These are phyloP conservation scores for Syrrhaptes paradoxus DNA, from an alignment of 2,113 vertebrate genomes.

Conservation along the genomic window DNA sequence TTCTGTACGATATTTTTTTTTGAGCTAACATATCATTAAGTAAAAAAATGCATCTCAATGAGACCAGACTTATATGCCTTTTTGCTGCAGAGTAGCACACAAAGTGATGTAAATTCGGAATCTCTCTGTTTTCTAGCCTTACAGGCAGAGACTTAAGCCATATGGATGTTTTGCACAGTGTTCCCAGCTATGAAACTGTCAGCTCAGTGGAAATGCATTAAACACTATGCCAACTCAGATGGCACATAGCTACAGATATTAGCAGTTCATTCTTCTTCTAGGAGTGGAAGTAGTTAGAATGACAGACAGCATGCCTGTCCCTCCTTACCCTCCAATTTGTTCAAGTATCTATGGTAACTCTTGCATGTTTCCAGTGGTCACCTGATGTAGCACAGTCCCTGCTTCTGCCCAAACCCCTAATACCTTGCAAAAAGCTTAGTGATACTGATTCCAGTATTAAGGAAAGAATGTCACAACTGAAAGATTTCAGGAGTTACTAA, in stretches of 20 bases:
- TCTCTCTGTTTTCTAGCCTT: accelerated
- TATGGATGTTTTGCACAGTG: background rate
- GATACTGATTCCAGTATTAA: background rate
- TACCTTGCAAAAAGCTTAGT: background rate
- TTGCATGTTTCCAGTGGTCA: background rate
- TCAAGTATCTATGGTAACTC: background rate
- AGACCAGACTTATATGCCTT: background rate
- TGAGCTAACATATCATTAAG: background rate
- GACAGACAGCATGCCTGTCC: background rate
- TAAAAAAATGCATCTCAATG: background rate
- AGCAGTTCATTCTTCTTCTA: background rate
- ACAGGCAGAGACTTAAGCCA: background rate
- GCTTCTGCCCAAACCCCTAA: background rate
- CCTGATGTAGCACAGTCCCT: background rate
- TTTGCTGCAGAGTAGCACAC: background rate
- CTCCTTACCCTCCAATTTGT: background rate
- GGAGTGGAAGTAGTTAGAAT: background rate
- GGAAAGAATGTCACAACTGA: background rate
- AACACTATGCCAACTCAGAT: background rate
- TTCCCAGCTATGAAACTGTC: background rate
- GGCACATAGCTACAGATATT: background rate
- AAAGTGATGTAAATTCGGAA: background rate
- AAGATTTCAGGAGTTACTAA: background rate
- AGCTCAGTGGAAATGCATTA: background rate
- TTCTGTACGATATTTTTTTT: background rate